phyloP scores from a whole-genome alignment of 2,888 invertebrate genomes.

The Troilus luridus region DNA sequence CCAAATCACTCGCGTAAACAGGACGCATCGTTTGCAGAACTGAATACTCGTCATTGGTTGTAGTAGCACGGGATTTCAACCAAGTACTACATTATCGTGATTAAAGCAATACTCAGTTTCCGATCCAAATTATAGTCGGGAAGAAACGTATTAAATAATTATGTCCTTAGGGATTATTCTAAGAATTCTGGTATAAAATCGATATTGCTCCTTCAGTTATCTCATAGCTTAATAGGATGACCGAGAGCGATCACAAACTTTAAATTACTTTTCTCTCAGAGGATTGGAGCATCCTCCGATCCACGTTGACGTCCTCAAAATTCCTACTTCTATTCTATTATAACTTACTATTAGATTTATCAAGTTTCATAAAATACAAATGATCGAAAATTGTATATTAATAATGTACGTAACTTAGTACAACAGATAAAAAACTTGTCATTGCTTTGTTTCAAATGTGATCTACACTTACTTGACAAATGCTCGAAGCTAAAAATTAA shows the following conservation, averaged over 20 bases:
- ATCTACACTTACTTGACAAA: too few relatives aligned
- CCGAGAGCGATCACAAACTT: neutral
- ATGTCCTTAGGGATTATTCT: neutral
- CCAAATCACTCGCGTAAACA: too few relatives aligned
- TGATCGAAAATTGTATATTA: neutral
- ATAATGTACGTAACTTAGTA: neutral
- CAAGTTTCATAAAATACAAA: neutral
- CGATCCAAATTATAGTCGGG: too few relatives aligned
- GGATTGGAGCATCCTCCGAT: neutral
- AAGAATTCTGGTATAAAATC: neutral
- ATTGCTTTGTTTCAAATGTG: too few relatives aligned
- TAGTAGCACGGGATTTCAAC: too few relatives aligned
- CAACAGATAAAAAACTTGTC: too few relatives aligned
- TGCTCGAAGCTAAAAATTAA: too few relatives aligned
- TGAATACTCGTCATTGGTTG: too few relatives aligned
- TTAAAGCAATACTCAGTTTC: too few relatives aligned
- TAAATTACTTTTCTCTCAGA: slow-evolving; percentile 37
- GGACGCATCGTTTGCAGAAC: too few relatives aligned
- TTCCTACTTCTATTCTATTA: neutral
- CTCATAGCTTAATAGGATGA: neutral
- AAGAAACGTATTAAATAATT: neutral
- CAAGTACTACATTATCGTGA: too few relatives aligned
- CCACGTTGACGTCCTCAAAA: neutral
- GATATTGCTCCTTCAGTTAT: neutral
- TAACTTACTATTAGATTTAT: neutral